phyloP scores from a whole-genome alignment of 2,113 vertebrate genomes.

The Steatornis caripensis region DNA sequence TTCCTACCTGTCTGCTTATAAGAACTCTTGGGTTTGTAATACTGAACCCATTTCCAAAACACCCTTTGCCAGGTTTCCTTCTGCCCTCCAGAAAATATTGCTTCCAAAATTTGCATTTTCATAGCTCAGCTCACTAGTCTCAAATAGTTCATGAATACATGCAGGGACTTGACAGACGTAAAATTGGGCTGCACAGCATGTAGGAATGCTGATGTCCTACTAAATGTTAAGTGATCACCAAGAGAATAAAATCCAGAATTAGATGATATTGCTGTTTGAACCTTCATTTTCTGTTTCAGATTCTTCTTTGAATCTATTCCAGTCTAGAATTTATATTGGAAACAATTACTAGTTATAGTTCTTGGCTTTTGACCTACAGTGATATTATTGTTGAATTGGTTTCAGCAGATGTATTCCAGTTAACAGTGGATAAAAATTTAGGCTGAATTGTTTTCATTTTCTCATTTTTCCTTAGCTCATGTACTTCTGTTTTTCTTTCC shows the following conservation, averaged over 20 bases:
- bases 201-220: not conserved
- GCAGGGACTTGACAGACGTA: not conserved
- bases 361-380: not conserved
- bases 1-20: not conserved
- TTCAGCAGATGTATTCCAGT: not conserved
- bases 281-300: not conserved
- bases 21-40: not conserved
- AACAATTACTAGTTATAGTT: not conserved
- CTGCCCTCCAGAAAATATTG: not conserved
- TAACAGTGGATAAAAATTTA: not conserved
- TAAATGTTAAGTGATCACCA: not conserved
- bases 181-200: not conserved
- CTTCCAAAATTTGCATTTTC: not conserved
- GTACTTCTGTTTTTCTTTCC: not conserved
- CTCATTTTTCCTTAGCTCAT: not conserved
- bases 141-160: not conserved
- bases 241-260: not conserved
- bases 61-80: not conserved
- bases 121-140: not conserved
- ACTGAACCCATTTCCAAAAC: not conserved
- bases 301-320: not conserved
- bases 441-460: not conserved
- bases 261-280: not conserved
- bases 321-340: not conserved
- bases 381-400: not conserved